Evolutionary conservation across 2,113 vertebrate species (phyloP).

Genomic region (Seriola rivoliana): DNA sequence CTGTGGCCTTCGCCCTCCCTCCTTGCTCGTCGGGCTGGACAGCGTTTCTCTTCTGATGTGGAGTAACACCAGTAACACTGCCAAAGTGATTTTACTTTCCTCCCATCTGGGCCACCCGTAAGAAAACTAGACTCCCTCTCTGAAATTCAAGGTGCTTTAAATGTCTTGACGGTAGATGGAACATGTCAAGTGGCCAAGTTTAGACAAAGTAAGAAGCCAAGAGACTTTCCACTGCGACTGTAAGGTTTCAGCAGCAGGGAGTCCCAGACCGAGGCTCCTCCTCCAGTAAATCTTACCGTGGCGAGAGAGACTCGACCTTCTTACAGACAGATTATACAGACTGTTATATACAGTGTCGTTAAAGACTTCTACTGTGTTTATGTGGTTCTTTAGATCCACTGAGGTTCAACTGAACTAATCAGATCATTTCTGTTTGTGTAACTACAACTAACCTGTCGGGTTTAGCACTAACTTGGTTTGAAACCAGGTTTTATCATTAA

Average conservation of each 20-base stretch:
- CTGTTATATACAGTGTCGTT: too few species aligned
- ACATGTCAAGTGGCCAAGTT: slow-evolving; percentile 56
- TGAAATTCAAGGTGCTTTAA: slow-evolving; percentile 24
- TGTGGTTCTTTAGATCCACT: too few species aligned
- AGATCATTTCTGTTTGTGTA: too few species aligned
- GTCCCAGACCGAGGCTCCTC: slow-evolving; percentile 10
- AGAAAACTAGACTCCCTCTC: slow-evolving; percentile 4
- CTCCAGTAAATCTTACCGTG: not conserved
- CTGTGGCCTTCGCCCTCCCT: not conserved
- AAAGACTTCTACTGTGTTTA: too few species aligned
- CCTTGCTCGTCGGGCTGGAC: not conserved
- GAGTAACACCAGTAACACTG: not conserved
- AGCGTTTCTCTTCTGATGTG: not conserved
- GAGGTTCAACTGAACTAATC: too few species aligned
- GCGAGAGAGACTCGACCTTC: not conserved
- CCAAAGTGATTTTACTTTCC: not conserved
- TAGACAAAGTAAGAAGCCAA: slow-evolving; percentile 12
- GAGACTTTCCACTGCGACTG: slow-evolving; percentile 54
- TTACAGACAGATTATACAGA: not conserved
- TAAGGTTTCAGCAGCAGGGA: slow-evolving; percentile 12
- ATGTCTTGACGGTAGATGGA: slow-evolving; percentile 39
- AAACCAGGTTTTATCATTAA: too few species aligned
- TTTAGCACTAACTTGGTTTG: too few species aligned
- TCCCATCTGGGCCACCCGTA: slow-evolving; percentile 37
- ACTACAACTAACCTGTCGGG: too few species aligned